phyloP scores from a whole-genome alignment of 2,797 vertebrate genomes.

The Dicrostonyx torquatus region DNA sequence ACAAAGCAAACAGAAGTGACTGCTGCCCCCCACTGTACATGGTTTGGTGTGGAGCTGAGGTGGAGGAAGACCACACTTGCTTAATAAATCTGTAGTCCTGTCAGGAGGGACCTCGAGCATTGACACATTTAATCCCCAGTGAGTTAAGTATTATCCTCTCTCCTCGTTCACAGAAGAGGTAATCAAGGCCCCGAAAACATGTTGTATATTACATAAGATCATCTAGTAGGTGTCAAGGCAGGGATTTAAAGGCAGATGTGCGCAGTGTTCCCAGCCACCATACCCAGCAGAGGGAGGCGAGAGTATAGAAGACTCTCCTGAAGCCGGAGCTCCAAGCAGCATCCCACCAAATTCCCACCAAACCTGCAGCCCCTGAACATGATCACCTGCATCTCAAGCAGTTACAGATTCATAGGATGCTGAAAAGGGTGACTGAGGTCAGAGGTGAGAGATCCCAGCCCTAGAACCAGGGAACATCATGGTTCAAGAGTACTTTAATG shows the following conservation, averaged over 20 bases:
- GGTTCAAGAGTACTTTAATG: not conserved
- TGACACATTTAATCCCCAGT: not conserved
- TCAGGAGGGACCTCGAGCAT: not conserved
- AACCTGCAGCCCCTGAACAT: not conserved
- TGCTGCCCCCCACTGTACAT: not conserved
- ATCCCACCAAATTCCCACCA: not conserved
- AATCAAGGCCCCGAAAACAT: not conserved
- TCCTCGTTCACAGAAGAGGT: not conserved
- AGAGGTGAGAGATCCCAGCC: not conserved
- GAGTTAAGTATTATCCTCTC: not conserved
- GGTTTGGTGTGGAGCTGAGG: not conserved
- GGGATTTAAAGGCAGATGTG: not conserved
- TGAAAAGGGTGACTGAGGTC: not conserved
- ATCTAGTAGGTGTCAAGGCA: not conserved
- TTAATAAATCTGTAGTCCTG: not conserved
- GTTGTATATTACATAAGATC: no score
- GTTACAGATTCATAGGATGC: not conserved
- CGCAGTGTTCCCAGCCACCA: no score
- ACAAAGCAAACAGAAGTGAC: not conserved
- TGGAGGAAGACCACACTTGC: no score
- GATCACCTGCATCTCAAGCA: not conserved
- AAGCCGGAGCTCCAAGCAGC: not conserved
- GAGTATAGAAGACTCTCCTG: rapidly evolving
- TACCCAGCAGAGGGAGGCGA: not conserved
- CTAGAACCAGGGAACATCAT: not conserved